Percentiles rank a stretch among this genome's conserved stretches.
Conservation (phyloP, 53 echinoderm and acorn worm genomes). For the Echinarachnius parma region DNA sequence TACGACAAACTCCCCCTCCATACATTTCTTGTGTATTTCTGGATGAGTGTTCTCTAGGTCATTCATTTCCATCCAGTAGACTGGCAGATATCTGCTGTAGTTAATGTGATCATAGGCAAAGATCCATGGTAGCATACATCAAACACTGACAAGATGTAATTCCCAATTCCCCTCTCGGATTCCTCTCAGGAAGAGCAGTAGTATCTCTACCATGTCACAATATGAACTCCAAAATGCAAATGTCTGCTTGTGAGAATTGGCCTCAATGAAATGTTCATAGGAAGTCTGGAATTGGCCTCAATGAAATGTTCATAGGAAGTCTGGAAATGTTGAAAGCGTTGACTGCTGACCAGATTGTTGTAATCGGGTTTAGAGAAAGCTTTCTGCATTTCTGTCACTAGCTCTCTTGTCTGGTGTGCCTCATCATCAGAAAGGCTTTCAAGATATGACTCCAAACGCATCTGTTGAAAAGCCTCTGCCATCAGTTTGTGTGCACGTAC, state of each 20-base stretch:
- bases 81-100: constrained; percentile 55
- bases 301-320: too few species aligned
- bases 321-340: not conserved
- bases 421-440: not conserved
- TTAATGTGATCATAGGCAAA: not conserved
- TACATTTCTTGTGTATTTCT: too few species aligned
- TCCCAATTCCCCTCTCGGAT: not conserved
- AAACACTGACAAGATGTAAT: not conserved
- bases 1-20: too few species aligned
- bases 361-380: not conserved
- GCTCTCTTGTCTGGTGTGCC: not conserved
- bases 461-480: constrained; percentile 53
- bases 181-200: not conserved
- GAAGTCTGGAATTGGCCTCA: too few species aligned
- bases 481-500: constrained; percentile 58
- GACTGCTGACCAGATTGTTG: not conserved
- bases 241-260: not conserved
- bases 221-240: not conserved
- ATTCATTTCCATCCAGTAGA: constrained; percentile 62
- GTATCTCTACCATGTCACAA: constrained; percentile 2
- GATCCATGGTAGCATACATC: constrained; percentile 5
- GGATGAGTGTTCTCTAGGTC: too few species aligned
- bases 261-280: too few species aligned
- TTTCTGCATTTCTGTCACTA: not conserved
- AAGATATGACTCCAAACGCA: constrained; percentile 31